Evolutionary conservation across 2,113 vertebrate species (phyloP).

Genomic region (Oreocharis arfaki): DNA sequence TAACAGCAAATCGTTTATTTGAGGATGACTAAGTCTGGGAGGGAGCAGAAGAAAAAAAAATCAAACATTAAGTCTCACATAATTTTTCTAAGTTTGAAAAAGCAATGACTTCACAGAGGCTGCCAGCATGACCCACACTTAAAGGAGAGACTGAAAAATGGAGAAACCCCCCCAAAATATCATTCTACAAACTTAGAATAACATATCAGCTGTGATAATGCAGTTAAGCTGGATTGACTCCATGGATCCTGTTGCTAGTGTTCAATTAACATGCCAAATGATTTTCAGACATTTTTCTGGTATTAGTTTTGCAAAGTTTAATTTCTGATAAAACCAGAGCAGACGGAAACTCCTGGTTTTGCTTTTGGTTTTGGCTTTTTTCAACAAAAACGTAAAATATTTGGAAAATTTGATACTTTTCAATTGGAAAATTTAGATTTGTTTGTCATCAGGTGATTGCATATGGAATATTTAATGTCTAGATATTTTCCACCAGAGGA

Average conservation of each 20-base stretch:
- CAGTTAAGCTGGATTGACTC: background rate
- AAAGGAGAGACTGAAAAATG: background rate
- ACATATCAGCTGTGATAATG: background rate
- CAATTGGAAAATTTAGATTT: background rate
- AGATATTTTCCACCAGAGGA: background rate
- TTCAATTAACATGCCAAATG: background rate
- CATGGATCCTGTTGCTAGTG: background rate
- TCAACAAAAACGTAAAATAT: background rate
- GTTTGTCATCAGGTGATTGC: background rate
- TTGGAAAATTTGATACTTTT: background rate
- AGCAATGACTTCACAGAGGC: background rate
- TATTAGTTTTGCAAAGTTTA: background rate
- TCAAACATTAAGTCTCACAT: background rate
- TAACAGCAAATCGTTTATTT: background rate
- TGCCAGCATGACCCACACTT: background rate
- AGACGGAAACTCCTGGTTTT: background rate
- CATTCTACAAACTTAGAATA: background rate
- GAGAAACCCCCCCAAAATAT: background rate
- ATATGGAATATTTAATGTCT: background rate
- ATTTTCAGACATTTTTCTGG: background rate
- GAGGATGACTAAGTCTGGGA: background rate
- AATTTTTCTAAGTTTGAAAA: background rate
- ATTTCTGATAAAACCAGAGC: background rate
- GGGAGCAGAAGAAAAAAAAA: background rate
- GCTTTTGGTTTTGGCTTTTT: fast-evolving